phyloP scores from a whole-genome alignment of 2,888 invertebrate genomes.

The Brenthis hecate region DNA sequence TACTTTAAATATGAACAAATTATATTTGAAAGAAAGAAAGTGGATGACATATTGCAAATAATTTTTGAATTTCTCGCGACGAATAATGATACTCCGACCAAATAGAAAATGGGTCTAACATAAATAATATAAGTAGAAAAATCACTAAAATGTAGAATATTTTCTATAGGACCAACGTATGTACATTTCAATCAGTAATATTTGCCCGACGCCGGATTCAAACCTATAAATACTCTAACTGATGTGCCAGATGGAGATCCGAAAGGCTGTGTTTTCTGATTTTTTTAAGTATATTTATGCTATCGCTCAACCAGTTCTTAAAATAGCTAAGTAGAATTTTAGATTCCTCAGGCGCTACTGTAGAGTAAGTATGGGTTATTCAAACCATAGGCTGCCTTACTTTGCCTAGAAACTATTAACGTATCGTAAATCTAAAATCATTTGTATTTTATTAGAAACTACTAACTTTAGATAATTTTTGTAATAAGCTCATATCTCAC shows the following conservation, averaged over 20 bases:
- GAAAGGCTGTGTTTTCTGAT: neutral
- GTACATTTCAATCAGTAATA: neutral
- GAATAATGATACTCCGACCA: no score
- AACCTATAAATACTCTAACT: neutral
- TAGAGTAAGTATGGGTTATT: conserved; percentile 3
- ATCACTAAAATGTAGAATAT: no score
- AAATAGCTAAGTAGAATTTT: conserved; percentile 14
- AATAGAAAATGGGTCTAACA: no score
- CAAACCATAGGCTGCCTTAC: no score
- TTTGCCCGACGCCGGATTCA: neutral
- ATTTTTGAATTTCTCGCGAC: no score
- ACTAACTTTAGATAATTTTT: no score
- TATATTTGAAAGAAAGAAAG: no score
- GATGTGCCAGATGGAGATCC: neutral
- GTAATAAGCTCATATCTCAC: no score
- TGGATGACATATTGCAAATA: no score
- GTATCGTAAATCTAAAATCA: neutral
- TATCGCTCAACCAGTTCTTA: conserved; percentile 5
- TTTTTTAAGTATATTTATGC: conserved; percentile 8
- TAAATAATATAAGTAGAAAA: no score
- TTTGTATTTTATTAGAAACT: no score
- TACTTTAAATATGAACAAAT: no score
- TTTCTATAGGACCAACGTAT: neutral
- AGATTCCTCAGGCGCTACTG: conserved; percentile 9
- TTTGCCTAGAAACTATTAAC: neutral